Base-by-base conservation (phyloP, 2,888 invertebrate species). In the Hyppa rectilinea region DNA sequence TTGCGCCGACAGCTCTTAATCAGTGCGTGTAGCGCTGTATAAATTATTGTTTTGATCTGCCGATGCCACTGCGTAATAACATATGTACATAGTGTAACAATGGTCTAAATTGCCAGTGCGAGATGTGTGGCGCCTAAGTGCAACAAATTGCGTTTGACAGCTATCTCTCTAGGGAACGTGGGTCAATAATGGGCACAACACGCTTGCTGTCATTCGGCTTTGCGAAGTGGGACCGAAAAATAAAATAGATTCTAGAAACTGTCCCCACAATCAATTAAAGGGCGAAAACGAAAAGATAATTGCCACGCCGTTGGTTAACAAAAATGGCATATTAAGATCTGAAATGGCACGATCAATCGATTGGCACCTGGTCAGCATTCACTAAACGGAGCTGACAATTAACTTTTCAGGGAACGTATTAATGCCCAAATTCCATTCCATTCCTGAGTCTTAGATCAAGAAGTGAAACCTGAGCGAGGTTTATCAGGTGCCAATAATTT, bases 31-130 rank as follows among this genome's bases (percentile, higher is more conserved):
- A 80, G 75, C 61, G 79, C 75, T 87, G 83, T 87, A 85, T 85
- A 86, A 84, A 86, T 80, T 79, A 83, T 85, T 87, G 85, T 86
- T 88, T 89, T 88, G 86, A 88, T 87, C 85, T 86, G 82, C 81
- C 78, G 82, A 84, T 83, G 81, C 77, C 78, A 87, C 88, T 90
- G 90, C 90, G 90, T 89, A 90, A 87, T 89, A 88, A 80, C 79
- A 80, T 82, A 82, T 82, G 66, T 69, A 70, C 56, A 64, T 49
- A 72, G 31, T 72, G 64, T 69, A 70, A 83, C 82, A 77, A 76
- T 75, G 70, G 55, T 71, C 55, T 64, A 75, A 77, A 80, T 75
- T 77, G 60, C 60, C 58, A 52, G 53, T 65, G 66, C 58, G 75
- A 76, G 59, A 73, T 75, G 50, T 55, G 26, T 71, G 71, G 56